phyloP scores from a whole-genome alignment of 2,113 vertebrate species.

The Cricetomys ansorgei region DNA sequence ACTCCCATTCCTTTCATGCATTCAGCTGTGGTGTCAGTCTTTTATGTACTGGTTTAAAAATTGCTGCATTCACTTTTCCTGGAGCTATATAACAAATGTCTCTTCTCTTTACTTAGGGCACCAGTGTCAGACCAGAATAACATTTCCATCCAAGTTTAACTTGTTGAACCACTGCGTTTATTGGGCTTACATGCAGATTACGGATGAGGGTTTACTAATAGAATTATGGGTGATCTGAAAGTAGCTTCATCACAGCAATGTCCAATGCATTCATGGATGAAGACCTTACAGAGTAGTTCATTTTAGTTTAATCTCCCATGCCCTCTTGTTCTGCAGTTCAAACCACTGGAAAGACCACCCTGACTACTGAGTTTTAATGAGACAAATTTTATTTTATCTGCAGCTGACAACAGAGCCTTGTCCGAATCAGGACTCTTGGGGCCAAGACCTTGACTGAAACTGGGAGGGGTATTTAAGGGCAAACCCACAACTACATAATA shows the following conservation, averaged over 20 bases:
- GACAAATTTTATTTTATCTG: neutral
- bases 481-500: neutral
- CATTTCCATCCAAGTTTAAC: neutral
- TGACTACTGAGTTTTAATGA: neutral
- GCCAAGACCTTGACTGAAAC: neutral
- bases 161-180: too few relatives aligned
- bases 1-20: neutral
- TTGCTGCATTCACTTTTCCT: too few relatives aligned
- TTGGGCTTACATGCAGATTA: neutral
- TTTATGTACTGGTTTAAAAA: constrained; percentile 3
- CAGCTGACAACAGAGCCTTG: neutral
- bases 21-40: neutral
- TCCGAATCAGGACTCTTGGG: neutral
- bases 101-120: too few relatives aligned
- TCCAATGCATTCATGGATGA: neutral
- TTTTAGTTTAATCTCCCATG: neutral
- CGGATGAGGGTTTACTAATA: neutral
- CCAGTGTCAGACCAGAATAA: neutral
- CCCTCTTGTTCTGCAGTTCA: neutral
- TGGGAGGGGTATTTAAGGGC: neutral
- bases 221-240: too few relatives aligned
- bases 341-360: neutral
- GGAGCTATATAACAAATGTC: neutral
- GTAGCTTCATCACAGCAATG: too few relatives aligned
- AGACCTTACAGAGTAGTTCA: neutral